phyloP scores from a whole-genome alignment of 1,140 invertebrate genomes.

The Wasmannia auropunctata region DNA sequence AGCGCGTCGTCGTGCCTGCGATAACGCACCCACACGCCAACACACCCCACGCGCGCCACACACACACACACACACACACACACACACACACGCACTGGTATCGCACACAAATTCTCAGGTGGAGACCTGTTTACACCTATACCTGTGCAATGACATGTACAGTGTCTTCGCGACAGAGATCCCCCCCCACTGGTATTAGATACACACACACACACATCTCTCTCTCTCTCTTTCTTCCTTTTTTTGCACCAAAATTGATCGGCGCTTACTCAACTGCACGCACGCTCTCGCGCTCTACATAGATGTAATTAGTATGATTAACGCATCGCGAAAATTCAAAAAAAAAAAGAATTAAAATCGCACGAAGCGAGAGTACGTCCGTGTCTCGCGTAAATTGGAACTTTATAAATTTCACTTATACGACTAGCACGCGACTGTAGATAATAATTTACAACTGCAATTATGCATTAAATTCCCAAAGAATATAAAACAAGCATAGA shows the following conservation, averaged over 20 bases:
- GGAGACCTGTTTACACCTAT: constrained; percentile 27
- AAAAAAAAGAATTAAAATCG: not conserved
- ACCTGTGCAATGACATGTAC: not conserved
- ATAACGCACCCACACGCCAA: constrained; percentile 4
- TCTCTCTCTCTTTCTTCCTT: not conserved
- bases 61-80: not conserved
- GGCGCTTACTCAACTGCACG: not conserved
- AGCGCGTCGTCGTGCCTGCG: not conserved
- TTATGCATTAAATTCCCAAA: constrained; percentile 28
- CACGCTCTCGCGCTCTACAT: not conserved
- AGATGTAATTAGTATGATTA: not conserved
- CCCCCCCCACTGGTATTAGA: not conserved
- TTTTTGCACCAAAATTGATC: constrained; percentile 17
- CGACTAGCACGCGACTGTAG: constrained; percentile 14
- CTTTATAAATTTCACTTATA: constrained; percentile 49
- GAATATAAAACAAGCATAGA: not conserved
- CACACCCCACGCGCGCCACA: too few species aligned
- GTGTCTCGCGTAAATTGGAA: not conserved
- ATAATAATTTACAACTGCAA: constrained; percentile 29
- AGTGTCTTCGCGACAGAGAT: not conserved
- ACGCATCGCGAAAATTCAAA: not conserved
- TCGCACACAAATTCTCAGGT: not conserved
- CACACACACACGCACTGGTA: not conserved
- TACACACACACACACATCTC: too few species aligned
- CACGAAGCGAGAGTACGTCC: not conserved